Conservation (phyloP, 2,113 vertebrate genomes). For the Dipodomys spectabilis region DNA sequence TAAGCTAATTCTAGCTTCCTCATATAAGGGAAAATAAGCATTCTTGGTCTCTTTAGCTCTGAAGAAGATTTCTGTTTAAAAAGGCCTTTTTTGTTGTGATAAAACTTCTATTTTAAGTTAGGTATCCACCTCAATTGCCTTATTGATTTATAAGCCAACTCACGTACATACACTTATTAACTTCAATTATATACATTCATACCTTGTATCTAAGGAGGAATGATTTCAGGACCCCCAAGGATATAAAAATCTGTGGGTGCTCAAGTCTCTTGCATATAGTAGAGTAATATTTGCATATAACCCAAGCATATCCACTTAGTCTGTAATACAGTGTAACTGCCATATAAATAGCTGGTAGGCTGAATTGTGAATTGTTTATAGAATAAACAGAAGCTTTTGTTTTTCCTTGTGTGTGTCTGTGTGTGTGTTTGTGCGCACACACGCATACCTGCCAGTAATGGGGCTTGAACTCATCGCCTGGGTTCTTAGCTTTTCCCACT, state of each 20-base stretch:
- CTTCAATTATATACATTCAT: not conserved
- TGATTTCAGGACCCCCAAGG: not conserved
- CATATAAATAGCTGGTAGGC: not conserved
- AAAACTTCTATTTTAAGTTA: slow-evolving; percentile 13
- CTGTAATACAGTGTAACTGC: too few relatives aligned
- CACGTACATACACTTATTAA: not conserved
- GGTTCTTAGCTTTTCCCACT: too few relatives aligned
- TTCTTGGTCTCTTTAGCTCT: too few relatives aligned
- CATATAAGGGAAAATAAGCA: too few relatives aligned
- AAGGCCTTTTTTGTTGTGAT: not conserved
- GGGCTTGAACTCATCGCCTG: too few relatives aligned
- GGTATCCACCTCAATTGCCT: not conserved
- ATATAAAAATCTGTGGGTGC: not conserved
- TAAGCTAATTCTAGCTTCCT: too few relatives aligned
- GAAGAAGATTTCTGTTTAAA: too few relatives aligned
- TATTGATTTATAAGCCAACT: not conserved
- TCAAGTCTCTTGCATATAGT: not conserved
- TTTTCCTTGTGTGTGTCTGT: too few relatives aligned
- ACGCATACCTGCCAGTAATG: too few relatives aligned
- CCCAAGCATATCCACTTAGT: not conserved
- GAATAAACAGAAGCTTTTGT: not conserved
- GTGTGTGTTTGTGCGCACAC: too few relatives aligned
- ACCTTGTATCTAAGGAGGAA: not conserved
- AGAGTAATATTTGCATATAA: not conserved
- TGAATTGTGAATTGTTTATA: not conserved